Conservation (phyloP, 1,140 invertebrate genomes). For the Vanessa atalanta region DNA sequence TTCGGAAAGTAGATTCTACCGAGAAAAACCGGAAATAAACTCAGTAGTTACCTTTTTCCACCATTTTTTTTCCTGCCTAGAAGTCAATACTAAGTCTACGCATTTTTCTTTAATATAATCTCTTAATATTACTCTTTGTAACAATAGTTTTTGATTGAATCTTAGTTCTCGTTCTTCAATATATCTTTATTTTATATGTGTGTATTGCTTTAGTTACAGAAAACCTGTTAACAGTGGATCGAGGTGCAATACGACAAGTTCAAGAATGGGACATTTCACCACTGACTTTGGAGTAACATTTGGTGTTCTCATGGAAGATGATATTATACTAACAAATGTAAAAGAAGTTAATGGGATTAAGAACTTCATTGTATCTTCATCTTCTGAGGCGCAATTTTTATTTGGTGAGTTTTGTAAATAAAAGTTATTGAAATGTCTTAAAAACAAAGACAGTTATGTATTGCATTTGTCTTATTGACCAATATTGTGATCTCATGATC, state of each 20-base stretch:
- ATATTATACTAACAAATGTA: conserved; percentile 83
- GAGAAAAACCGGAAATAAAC: too few relatives aligned
- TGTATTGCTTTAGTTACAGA: conserved; percentile 58
- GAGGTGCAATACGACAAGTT: conserved; percentile 75
- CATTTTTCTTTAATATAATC: too few relatives aligned
- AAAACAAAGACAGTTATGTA: neutral
- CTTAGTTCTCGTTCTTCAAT: too few relatives aligned
- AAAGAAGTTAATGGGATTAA: conserved; percentile 43
- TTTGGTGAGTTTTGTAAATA: conserved; percentile 69
- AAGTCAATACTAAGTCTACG: too few relatives aligned
- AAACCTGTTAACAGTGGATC: conserved; percentile 68
- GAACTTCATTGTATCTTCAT: conserved; percentile 87
- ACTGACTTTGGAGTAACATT: conserved; percentile 90
- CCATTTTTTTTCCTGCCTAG: too few relatives aligned
- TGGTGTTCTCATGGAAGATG: conserved; percentile 87
- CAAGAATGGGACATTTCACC: conserved; percentile 79
- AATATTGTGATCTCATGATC: too few relatives aligned
- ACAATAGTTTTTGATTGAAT: too few relatives aligned
- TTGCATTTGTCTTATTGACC: too few relatives aligned
- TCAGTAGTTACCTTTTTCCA: too few relatives aligned
- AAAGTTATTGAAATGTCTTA: neutral
- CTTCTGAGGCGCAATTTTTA: conserved; percentile 85
- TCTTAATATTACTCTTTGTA: too few relatives aligned
- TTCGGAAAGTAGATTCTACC: too few relatives aligned
- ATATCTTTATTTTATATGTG: too few relatives aligned